Evolutionary conservation across 1,140 invertebrate species (phyloP).

Genomic region (Triops cancriformis): DNA sequence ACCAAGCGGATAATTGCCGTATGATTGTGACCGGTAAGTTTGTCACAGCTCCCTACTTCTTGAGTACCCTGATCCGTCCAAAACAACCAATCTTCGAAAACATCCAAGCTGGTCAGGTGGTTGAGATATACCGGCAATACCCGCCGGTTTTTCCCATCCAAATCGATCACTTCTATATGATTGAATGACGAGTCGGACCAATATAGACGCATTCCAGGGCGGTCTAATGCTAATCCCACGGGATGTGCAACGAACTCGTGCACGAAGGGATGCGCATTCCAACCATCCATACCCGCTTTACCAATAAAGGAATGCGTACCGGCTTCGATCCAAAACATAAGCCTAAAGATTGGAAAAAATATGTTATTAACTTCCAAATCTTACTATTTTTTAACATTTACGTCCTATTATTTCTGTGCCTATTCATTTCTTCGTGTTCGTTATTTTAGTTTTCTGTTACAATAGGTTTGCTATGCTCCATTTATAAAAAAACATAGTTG

Average conservation of each 20-base stretch:
- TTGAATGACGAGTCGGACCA: slow-evolving; percentile 52
- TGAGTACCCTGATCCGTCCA: slow-evolving; percentile 52
- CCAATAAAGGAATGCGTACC: slow-evolving; percentile 49
- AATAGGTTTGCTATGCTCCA: too few relatives aligned
- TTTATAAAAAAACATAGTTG: too few relatives aligned
- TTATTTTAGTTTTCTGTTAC: slow-evolving; percentile 22
- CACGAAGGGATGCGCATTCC: slow-evolving; percentile 41
- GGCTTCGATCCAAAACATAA: slow-evolving; percentile 52
- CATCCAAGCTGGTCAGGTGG: slow-evolving; percentile 45
- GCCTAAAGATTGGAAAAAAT: background rate
- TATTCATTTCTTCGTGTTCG: background rate
- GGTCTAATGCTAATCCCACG: slow-evolving; percentile 47
- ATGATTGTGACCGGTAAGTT: slow-evolving; percentile 41
- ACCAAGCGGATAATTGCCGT: background rate
- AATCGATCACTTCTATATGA: slow-evolving; percentile 34
- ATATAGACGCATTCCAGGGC: slow-evolving; percentile 42
- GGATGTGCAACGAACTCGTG: slow-evolving; percentile 48
- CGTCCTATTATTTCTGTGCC: too few relatives aligned
- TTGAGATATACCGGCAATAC: slow-evolving; percentile 36
- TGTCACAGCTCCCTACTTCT: slow-evolving; percentile 46
- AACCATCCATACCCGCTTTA: slow-evolving; percentile 50
- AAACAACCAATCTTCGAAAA: slow-evolving; percentile 46
- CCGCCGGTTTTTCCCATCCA: slow-evolving; percentile 41
- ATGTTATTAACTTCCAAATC: too few relatives aligned
- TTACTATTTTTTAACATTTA: too few relatives aligned